Base-by-base conservation (phyloP, 1,140 invertebrate genomes). In the Nymphalis io region DNA sequence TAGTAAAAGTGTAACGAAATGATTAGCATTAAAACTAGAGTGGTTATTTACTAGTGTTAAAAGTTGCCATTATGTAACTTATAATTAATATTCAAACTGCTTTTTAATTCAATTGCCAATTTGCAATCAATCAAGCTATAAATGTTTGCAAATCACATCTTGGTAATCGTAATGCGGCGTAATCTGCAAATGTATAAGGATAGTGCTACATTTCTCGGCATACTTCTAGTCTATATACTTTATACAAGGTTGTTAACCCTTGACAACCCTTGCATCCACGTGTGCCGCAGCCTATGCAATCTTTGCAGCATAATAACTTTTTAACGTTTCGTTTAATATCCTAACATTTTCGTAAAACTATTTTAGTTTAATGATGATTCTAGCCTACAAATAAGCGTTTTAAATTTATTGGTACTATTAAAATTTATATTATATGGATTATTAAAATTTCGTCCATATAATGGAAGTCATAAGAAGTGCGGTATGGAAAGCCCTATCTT, bases 221-320 rank as follows among this genome's bases (percentile, higher is more conserved):
- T 57, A 42, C 51, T 57, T 42, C 8, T 16, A 16, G 48, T 51
- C n/a, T 65, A 23, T 20, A 53, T 16, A 33, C 27, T n/a, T 62
- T 39, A 38, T 38, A 48, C 18, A 60, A 79, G 78, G 84, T 89
- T 87, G 81, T 80, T 81, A 60, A 88, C 80, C 85, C 82, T 80
- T 80, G 68, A 55, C 71, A 58, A 68, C 64, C 63, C 69, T 61
- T 64, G 61, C 70, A 59, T 81, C 80, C 77, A 80, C 82, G 82
- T 83, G 73, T 65, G 68, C 63, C 60, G 72, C 68, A 60, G 11
- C 40, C 40, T 44, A 1, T 44, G 40, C n/a, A 44, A 44, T 44
- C 13, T n/a, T n/a, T 11, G 3, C 0, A 33, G 27, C 5, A 33
- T 33, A 33, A 33, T 33, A 33, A 33, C 6, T 8, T 33, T 33